Evolutionary conservation across 2,113 vertebrate species (phyloP).

Genomic region (Crypturellus undulatus): DNA sequence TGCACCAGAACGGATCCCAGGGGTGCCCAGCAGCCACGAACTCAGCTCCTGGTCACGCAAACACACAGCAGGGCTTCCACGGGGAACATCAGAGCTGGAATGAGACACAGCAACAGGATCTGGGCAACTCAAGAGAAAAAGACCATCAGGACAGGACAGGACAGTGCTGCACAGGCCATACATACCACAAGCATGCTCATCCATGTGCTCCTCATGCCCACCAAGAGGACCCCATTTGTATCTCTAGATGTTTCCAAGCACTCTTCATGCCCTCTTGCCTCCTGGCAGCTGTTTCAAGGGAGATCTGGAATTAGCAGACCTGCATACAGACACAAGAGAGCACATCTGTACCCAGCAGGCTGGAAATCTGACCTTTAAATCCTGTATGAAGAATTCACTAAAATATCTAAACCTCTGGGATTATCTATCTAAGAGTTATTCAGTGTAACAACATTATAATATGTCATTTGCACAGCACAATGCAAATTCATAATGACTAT

Average conservation of each 20-base stretch:
- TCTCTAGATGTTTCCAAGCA: neutral
- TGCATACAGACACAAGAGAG: neutral
- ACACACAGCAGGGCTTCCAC: conserved; percentile 40
- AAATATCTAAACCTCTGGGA: neutral
- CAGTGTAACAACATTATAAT: neutral
- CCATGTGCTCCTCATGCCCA: neutral
- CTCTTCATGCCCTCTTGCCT: neutral
- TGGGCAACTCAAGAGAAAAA: neutral
- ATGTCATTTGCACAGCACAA: neutral
- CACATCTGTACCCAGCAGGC: neutral
- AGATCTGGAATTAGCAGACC: neutral
- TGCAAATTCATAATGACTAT: neutral
- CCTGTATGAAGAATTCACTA: neutral
- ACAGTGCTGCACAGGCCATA: neutral
- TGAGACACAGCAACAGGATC: conserved; percentile 12
- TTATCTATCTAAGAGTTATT: neutral
- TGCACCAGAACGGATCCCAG: neutral
- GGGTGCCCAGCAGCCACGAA: conserved; percentile 32
- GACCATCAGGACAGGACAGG: rapidly evolving
- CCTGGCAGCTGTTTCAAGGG: neutral
- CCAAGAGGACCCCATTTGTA: neutral
- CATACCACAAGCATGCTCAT: neutral
- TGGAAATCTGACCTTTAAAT: neutral
- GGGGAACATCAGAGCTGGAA: conserved; percentile 33
- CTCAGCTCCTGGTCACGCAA: conserved; percentile 2